phyloP scores from a whole-genome alignment of 2,797 vertebrate species.

The Galagoides demidoff region DNA sequence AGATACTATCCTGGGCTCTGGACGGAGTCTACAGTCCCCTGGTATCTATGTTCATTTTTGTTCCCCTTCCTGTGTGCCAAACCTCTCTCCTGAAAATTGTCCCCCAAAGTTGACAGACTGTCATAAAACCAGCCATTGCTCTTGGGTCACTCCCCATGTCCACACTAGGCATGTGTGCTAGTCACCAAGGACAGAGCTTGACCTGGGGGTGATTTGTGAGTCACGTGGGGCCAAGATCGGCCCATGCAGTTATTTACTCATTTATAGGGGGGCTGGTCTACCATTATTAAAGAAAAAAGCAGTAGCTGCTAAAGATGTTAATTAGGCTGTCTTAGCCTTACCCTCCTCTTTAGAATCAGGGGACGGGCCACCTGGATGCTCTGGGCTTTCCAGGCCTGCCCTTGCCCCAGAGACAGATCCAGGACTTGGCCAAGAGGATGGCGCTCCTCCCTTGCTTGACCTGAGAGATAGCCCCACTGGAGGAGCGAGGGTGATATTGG shows the following conservation, averaged over 20 bases:
- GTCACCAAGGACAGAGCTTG: slow-evolving; percentile 53
- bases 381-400: not conserved
- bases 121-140: not conserved
- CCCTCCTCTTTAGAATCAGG: not conserved
- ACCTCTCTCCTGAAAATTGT: not conserved
- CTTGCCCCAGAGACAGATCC: not conserved
- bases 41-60: not conserved
- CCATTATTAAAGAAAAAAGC: slow-evolving; percentile 68
- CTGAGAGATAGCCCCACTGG: not conserved
- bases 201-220: slow-evolving; percentile 59
- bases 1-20: not conserved
- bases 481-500: not conserved
- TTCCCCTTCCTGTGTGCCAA: not conserved
- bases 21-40: not conserved
- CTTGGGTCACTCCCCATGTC: not conserved
- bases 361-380: not conserved
- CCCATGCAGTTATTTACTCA: slow-evolving; percentile 39
- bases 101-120: not conserved
- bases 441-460: not conserved
- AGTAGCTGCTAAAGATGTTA: slow-evolving; percentile 54
- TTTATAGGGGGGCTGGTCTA: slow-evolving; percentile 59
- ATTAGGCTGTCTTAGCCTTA: slow-evolving; percentile 32
- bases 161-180: not conserved
- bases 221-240: slow-evolving; percentile 53
- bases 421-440: not conserved